Percentiles rank a stretch among this genome's conserved stretches.
Evolutionary conservation across 2,888 invertebrate genomes (phyloP).

Genomic region (Trachelus troglodyta): DNA sequence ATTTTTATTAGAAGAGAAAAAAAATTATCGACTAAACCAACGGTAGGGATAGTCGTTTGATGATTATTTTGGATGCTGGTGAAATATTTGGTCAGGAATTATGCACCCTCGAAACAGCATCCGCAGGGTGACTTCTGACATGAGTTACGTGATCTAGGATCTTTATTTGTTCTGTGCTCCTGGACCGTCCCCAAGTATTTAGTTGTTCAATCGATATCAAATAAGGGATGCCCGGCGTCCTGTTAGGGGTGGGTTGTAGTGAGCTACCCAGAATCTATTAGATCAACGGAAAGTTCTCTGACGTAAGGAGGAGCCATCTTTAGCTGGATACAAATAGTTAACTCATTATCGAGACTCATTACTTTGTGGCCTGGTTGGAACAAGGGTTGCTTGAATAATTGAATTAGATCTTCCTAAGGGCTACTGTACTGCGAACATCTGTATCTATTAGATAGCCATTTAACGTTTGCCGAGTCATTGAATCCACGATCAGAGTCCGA

Average conservation of each 20-base stretch:
- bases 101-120: conserved; percentile 25
- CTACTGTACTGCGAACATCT: conserved; percentile 27
- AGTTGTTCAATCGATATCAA: not conserved
- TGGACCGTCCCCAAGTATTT: not conserved
- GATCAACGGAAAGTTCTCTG: not conserved
- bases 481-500: conserved; percentile 7
- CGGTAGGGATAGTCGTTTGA: conserved; percentile 19
- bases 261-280: not conserved
- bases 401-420: conserved; percentile 16
- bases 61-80: conserved; percentile 20
- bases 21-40: not conserved
- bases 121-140: not conserved
- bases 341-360: not conserved
- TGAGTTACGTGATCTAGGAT: not conserved
- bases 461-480: conserved; percentile 18
- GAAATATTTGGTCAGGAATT: conserved; percentile 38
- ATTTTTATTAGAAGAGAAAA: not conserved
- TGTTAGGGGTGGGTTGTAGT: not conserved
- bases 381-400: conserved; percentile 11
- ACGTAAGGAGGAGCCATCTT: not conserved
- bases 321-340: not conserved
- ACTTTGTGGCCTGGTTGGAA: not conserved
- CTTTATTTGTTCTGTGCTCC: not conserved
- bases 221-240: not conserved
- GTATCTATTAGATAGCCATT: conserved; percentile 30